phyloP scores from a whole-genome alignment of 2,113 vertebrate genomes.

The Odocoileus hemionus region DNA sequence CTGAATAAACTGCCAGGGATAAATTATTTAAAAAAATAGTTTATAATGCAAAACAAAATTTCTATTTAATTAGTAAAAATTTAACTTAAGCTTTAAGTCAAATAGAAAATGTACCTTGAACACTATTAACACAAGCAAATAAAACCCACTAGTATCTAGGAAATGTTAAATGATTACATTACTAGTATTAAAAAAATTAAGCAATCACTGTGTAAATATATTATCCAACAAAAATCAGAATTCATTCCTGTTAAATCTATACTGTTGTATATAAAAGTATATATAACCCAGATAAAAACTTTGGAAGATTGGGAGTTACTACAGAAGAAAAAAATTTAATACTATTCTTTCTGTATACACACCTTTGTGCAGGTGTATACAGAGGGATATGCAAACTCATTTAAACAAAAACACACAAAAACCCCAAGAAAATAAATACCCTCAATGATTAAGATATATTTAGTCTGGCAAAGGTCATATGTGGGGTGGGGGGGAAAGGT shows the following conservation, averaged over 20 bases:
- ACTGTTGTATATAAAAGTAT: background rate
- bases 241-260: slow-evolving; percentile 28
- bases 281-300: background rate
- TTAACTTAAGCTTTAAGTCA: slow-evolving; percentile 39
- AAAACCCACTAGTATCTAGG: background rate
- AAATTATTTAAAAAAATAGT: slow-evolving; percentile 36
- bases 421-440: background rate
- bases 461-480: background rate
- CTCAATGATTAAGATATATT: background rate
- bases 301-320: background rate
- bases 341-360: background rate
- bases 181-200: slow-evolving; percentile 20
- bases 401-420: background rate
- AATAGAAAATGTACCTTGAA: slow-evolving; percentile 28
- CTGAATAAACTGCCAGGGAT: slow-evolving; percentile 41
- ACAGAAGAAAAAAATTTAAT: background rate
- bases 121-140: background rate
- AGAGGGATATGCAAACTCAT: slow-evolving; percentile 17
- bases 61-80: slow-evolving; percentile 47
- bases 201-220: background rate
- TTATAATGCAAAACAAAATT: slow-evolving; percentile 14
- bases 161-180: background rate
- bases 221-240: slow-evolving; percentile 22
- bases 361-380: background rate
- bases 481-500: background rate